Percentiles rank a stretch among this genome's conserved stretches.
phyloP scores from a whole-genome alignment of 2,888 invertebrate genomes.

The Venustoraphidia nigricollis region DNA sequence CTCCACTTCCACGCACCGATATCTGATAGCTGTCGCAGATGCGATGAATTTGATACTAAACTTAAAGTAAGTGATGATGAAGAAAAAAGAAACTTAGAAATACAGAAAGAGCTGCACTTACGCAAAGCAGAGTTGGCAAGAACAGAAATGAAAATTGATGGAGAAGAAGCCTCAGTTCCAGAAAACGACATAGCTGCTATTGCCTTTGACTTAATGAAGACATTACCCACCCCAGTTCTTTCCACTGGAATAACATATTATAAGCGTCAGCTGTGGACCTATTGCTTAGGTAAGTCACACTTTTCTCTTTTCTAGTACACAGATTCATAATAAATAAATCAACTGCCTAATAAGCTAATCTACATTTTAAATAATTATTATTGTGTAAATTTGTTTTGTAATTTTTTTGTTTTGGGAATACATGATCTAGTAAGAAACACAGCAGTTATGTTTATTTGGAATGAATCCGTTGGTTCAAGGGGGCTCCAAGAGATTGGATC shows the following conservation, averaged over 20 bases:
- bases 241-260: constrained; percentile 16
- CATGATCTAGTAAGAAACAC: too few species aligned
- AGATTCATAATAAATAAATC: too few species aligned
- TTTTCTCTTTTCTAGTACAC: constrained; percentile 1
- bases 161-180: background rate
- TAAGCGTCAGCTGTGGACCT: constrained; percentile 14
- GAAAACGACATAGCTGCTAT: constrained; percentile 5
- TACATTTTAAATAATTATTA: too few species aligned
- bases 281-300: constrained; percentile 12
- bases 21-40: too few species aligned
- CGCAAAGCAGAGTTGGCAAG: constrained; percentile 1
- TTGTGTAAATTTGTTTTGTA: too few species aligned
- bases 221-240: constrained; percentile 11
- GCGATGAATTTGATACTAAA: too few species aligned
- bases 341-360: too few species aligned
- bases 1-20: too few species aligned
- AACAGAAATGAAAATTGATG: background rate
- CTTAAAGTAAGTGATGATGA: too few species aligned
- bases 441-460: constrained; percentile 15
- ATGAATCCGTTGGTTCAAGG: constrained; percentile 15
- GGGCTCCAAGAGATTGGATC: constrained; percentile 18
- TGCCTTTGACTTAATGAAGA: constrained; percentile 12
- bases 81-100: too few species aligned
- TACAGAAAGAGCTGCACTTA: constrained; percentile 1
- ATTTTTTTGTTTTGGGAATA: too few species aligned